Evolutionary conservation across 2,888 invertebrate species (phyloP).

Genomic region (Melieria omissa): DNA sequence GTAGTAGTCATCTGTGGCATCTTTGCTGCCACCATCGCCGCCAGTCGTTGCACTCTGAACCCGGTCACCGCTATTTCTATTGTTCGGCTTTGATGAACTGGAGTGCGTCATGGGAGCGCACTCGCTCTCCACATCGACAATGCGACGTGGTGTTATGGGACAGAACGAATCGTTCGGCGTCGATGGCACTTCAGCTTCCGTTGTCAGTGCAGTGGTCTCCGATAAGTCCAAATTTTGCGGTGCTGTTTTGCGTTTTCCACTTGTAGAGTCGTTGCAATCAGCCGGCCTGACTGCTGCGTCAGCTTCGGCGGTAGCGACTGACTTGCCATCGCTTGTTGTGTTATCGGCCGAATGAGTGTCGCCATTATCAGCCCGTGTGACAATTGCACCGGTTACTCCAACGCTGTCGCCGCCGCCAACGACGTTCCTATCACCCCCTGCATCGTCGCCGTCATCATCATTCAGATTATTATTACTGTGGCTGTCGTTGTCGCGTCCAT

Average conservation of each 20-base stretch:
- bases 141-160: constrained; percentile 47
- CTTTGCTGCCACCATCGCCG: constrained; percentile 32
- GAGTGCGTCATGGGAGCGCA: constrained; percentile 3
- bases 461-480: constrained; percentile 26
- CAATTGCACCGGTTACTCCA: constrained; percentile 2
- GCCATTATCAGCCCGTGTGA: not conserved
- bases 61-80: constrained; percentile 31
- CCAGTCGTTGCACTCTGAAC: constrained; percentile 6
- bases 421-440: not conserved
- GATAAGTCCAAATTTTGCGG: constrained; percentile 19
- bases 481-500: constrained; percentile 11
- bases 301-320: constrained; percentile 13
- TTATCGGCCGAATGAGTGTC: constrained; percentile 8
- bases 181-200: constrained; percentile 4
- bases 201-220: constrained; percentile 7
- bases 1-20: constrained; percentile 42
- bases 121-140: constrained; percentile 44
- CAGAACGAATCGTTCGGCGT: constrained; percentile 37
- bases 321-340: constrained; percentile 10
- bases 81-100: constrained; percentile 22
- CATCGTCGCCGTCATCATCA: not conserved
- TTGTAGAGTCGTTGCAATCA: constrained; percentile 7
- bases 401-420: not conserved
- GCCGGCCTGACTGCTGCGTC: constrained; percentile 10
- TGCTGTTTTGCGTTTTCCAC: constrained; percentile 27